These are phyloP conservation scores for Battus philenor DNA, from an alignment of 1,140 invertebrate genomes.

Conservation along the genomic window DNA sequence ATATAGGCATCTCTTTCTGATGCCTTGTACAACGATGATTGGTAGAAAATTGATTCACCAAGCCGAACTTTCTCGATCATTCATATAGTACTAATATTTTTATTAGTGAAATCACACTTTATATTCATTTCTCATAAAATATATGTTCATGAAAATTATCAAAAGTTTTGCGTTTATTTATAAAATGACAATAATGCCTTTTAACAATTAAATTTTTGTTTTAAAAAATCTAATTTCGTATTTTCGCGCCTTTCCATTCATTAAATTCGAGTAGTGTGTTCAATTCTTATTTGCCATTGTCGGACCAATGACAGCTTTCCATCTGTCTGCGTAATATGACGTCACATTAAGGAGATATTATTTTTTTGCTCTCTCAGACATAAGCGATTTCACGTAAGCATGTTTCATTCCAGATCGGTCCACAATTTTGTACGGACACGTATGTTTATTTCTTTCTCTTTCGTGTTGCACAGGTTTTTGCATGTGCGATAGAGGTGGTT, in stretches of 20 bases:
- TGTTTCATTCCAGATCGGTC: constrained; percentile 24
- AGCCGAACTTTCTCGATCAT: constrained; percentile 27
- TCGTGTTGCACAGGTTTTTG: constrained; percentile 16
- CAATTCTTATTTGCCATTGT: constrained; percentile 51
- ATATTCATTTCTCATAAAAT: too few relatives aligned
- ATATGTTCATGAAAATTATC: too few relatives aligned
- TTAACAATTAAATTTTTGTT: neutral
- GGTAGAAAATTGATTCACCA: constrained; percentile 25
- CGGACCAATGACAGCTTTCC: constrained; percentile 74
- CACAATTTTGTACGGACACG: constrained; percentile 20
- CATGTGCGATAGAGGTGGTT: constrained; percentile 27
- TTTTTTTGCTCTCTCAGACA: constrained; percentile 34
- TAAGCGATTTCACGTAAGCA: constrained; percentile 23
- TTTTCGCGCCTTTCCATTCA: constrained; percentile 35
- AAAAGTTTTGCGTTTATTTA: neutral
- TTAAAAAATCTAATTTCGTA: constrained; percentile 21
- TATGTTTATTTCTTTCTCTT: constrained; percentile 27
- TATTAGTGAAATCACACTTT: too few relatives aligned
- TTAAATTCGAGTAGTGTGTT: constrained; percentile 55
- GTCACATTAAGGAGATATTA: constrained; percentile 35
- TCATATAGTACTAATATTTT: too few relatives aligned
- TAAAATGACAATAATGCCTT: neutral
- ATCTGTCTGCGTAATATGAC: constrained; percentile 77
- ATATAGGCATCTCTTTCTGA: constrained; percentile 41
- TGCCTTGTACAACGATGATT: constrained; percentile 51